Evolutionary conservation across 2,113 vertebrate genomes (phyloP), one percentile per base, ranked within the genome.

Genomic region (Labrus mixtus): DNA sequence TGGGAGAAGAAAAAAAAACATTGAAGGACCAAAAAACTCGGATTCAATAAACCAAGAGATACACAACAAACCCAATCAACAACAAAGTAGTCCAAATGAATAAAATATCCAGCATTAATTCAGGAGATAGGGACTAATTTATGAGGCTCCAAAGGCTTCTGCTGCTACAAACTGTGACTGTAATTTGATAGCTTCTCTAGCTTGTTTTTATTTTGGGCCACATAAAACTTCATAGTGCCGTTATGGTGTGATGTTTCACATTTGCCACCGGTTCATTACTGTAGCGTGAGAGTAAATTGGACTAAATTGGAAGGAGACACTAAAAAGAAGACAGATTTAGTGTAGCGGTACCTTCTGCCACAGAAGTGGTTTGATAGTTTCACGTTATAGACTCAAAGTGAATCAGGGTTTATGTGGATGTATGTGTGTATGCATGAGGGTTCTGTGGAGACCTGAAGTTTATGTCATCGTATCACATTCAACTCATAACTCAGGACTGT

Each of bases 41-140:
- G 66, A 70, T 75, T 70, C 25, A 79, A 48, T 76, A 76, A 72
- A 72, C 45, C 33, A 45, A 1, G 22, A 39, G 39, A 43, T 56
- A 69, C 37, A 10, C 13, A 39, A 46, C 25, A 54, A 46, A 64
- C 29, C 9, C 61, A 63, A 48, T 58, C 43, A 55, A 64, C 50
- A 78, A 39, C 58, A 85, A 68, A 68, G 46, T 68, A 65, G 48
- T 60, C 60, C 39, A 71, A 78, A 78, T 76, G 37, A 79, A 71
- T 67, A 62, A 62, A 71, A 68, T 80, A 77, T 76, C 56, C 46
- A 22, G 55, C 58, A 72, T 61, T 69, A 59, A 81, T 65, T 78
- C 39, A 56, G 36, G 36, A 53, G 25, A 4, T 1, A 8, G 12
- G 25, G 51, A 39, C 23, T 65, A 70, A 85, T 74, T 81, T 78